Evolutionary conservation across 2,113 vertebrate species (phyloP).

Genomic region (Nesogale talazaci): DNA sequence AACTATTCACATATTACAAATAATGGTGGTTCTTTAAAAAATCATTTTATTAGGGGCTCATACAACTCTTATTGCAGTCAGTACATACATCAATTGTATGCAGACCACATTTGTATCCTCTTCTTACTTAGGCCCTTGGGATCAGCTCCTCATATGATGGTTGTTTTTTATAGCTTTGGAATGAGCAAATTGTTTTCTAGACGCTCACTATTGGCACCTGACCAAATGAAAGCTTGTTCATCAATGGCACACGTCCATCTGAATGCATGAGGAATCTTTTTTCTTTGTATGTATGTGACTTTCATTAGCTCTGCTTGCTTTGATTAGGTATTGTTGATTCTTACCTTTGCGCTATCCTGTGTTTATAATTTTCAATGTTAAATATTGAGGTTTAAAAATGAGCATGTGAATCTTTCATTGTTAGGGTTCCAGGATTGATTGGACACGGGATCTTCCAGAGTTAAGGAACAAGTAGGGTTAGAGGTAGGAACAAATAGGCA

Average conservation of each 20-base stretch:
- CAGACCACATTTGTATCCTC: too few relatives aligned
- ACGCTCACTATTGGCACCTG: not conserved
- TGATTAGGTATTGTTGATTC: not conserved
- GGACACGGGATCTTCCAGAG: not conserved
- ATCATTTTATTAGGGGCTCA: too few relatives aligned
- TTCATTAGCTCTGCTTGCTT: not conserved
- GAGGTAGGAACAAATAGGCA: not conserved
- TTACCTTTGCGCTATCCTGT: not conserved
- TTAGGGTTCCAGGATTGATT: conserved; percentile 8
- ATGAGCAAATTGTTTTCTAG: conserved; percentile 22
- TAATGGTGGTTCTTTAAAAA: too few relatives aligned
- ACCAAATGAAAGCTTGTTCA: not conserved
- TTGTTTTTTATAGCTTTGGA: conserved; percentile 41
- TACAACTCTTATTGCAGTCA: too few relatives aligned
- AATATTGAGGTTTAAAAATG: conserved; percentile 40
- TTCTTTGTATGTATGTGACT: not conserved
- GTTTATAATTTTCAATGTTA: not conserved
- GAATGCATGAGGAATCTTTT: not conserved
- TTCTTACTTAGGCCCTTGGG: too few relatives aligned
- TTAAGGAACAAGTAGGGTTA: not conserved
- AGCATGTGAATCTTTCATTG: not conserved
- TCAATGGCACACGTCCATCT: not conserved
- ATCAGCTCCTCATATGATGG: too few relatives aligned
- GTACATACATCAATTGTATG: too few relatives aligned
- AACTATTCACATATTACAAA: not conserved